phyloP scores from a whole-genome alignment of 2,113 vertebrate genomes.

The Zosterops pallidus region DNA sequence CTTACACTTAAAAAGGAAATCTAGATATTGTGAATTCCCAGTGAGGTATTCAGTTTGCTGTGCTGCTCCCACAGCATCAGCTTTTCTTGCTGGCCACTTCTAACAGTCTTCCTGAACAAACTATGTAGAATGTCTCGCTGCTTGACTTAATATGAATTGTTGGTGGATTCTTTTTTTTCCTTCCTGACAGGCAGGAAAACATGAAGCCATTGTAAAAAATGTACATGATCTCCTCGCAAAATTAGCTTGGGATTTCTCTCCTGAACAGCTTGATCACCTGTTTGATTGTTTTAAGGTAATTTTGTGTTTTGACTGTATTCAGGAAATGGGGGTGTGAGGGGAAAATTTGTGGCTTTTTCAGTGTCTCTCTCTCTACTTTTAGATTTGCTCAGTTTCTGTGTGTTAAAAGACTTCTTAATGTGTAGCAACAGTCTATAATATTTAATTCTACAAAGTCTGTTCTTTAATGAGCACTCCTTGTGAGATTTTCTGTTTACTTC shows the following conservation, averaged over 20 bases:
- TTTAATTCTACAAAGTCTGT: not conserved
- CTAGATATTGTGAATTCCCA: not conserved
- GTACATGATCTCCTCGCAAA: conserved; percentile 98
- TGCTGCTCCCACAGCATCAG: not conserved
- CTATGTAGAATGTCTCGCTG: not conserved
- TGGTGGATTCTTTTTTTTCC: not conserved
- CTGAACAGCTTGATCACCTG: conserved; percentile 98
- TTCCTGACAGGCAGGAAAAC: conserved; percentile 89
- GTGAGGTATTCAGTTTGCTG: not conserved
- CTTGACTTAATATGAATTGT: not conserved
- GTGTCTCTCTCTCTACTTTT: not conserved
- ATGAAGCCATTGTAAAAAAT: conserved; percentile 99
- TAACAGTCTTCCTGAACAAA: not conserved
- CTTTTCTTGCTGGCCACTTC: not conserved
- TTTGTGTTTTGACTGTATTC: not conserved
- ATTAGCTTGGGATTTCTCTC: conserved; percentile 98
- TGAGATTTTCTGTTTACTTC: not conserved
- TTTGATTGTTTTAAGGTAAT: conserved; percentile 99
- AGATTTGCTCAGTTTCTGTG: not conserved
- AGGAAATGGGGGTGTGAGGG: not conserved
- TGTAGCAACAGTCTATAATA: not conserved
- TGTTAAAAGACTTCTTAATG: not conserved
- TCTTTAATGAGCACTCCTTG: not conserved
- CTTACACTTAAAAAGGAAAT: not conserved
- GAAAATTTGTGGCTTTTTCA: not conserved